Percentiles rank a stretch among this genome's conserved stretches.
These are phyloP conservation scores for Stenurella melanura DNA, from an alignment of 2,888 invertebrate genomes.

Conservation along the genomic window DNA sequence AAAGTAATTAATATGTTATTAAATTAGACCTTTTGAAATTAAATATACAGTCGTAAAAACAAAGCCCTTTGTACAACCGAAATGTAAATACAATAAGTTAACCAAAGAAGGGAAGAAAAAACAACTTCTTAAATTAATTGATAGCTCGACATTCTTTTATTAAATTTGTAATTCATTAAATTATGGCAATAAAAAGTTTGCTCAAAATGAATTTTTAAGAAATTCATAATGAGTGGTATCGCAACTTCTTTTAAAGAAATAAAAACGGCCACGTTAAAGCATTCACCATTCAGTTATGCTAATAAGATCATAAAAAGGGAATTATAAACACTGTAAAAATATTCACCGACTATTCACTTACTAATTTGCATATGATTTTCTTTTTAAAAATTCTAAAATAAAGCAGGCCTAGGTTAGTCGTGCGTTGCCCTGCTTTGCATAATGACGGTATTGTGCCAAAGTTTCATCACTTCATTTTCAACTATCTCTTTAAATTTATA, in stretches of 20 bases:
- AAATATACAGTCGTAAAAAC: conserved; percentile 42
- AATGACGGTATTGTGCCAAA: conserved; percentile 65
- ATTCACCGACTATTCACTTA: conserved; percentile 72
- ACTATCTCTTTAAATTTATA: conserved; percentile 55
- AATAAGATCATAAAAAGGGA: conserved; percentile 72
- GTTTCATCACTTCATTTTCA: conserved; percentile 59
- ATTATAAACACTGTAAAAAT: conserved; percentile 74
- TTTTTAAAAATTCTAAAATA: conserved; percentile 66
- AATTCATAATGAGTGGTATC: conserved; percentile 64
- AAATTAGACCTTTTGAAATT: conserved; percentile 4
- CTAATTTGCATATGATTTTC: conserved; percentile 73
- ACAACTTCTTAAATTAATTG: conserved; percentile 55
- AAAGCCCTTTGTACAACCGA: conserved; percentile 52
- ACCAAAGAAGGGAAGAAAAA: conserved; percentile 50
- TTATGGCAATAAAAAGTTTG: conserved; percentile 62
- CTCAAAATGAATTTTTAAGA: conserved; percentile 63
- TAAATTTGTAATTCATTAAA: conserved; percentile 65
- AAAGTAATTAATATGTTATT: too few species aligned
- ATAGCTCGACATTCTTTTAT: conserved; percentile 56
- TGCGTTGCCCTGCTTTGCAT: conserved; percentile 69
- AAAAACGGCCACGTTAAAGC: conserved; percentile 64
- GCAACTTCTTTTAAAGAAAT: conserved; percentile 54
- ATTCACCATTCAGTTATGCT: conserved; percentile 71
- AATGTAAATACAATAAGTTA: conserved; percentile 58
- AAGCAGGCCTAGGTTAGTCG: conserved; percentile 68